Percentiles rank a stretch among this genome's conserved stretches.
These are phyloP conservation scores for Dromaius novaehollandiae DNA, from an alignment of 2,113 vertebrate genomes.

Conservation along the genomic window DNA sequence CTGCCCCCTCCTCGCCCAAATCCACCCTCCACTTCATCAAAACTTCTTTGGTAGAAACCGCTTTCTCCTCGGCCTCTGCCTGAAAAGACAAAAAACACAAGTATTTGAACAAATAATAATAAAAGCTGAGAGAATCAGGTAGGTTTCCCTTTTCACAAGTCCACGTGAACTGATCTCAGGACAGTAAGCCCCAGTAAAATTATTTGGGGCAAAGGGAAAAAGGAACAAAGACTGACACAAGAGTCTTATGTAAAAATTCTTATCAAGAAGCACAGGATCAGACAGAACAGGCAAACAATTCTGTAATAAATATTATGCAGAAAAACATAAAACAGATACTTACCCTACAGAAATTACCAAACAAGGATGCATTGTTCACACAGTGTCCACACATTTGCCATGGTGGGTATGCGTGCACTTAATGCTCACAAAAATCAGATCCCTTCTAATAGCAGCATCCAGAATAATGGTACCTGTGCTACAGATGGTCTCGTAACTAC, in stretches of 20 bases:
- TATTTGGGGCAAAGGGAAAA: not conserved
- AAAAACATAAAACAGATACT: slow-evolving; percentile 17
- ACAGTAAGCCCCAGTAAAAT: not conserved
- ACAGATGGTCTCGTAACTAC: not conserved
- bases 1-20: slow-evolving; percentile 92
- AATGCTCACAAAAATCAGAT: not conserved
- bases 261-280: not conserved
- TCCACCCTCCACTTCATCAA: slow-evolving; percentile 96
- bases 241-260: not conserved
- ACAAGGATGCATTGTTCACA: not conserved
- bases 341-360: slow-evolving; percentile 12
- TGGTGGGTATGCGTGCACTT: not conserved
- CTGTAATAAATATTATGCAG: not conserved
- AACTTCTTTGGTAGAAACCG: slow-evolving; percentile 99
- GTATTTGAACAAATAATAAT: slow-evolving; percentile 19
- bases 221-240: not conserved
- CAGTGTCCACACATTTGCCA: not conserved
- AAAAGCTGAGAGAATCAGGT: slow-evolving; percentile 1
- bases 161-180: not conserved
- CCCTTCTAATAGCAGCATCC: not conserved
- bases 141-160: slow-evolving; percentile 1
- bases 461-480: not conserved
- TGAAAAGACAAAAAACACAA: slow-evolving; percentile 76
- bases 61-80: slow-evolving; percentile 97
- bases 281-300: not conserved